Conservation (phyloP, 2,113 vertebrate genomes). For the Gila orcuttii region DNA sequence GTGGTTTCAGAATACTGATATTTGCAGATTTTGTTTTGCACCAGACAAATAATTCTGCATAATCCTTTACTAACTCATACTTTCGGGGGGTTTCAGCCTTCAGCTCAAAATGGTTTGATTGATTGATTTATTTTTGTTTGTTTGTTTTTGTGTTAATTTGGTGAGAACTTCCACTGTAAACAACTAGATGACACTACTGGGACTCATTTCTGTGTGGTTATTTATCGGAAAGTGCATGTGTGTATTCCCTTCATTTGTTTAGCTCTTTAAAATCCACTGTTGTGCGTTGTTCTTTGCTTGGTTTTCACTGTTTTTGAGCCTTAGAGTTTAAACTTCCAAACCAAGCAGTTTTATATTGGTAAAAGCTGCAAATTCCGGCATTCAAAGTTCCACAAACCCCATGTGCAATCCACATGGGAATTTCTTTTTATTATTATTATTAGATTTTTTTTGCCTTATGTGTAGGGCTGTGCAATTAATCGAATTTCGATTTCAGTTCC, state of each 20-base stretch:
- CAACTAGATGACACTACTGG: neutral
- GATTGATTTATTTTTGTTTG: too few species aligned
- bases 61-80: neutral
- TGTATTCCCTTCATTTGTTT: neutral
- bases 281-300: too few species aligned
- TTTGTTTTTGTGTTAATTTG: neutral
- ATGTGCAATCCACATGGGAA: neutral
- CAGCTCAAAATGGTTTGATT: neutral
- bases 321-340: neutral
- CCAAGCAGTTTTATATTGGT: neutral
- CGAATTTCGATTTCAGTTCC: too few species aligned
- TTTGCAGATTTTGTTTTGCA: slow-evolving; percentile 6
- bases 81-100: neutral
- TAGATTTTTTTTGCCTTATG: too few species aligned
- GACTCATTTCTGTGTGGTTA: neutral
- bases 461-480: too few species aligned
- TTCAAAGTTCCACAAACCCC: neutral
- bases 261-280: neutral
- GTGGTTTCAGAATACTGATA: slow-evolving; percentile 14
- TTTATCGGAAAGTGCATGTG: neutral
- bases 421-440: too few species aligned
- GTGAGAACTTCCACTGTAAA: neutral
- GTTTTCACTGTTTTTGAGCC: too few species aligned
- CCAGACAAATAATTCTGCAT: neutral
- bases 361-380: neutral